These are phyloP conservation scores for Epirrita christyi DNA, from an alignment of 2,888 invertebrate species.

Conservation along the genomic window DNA sequence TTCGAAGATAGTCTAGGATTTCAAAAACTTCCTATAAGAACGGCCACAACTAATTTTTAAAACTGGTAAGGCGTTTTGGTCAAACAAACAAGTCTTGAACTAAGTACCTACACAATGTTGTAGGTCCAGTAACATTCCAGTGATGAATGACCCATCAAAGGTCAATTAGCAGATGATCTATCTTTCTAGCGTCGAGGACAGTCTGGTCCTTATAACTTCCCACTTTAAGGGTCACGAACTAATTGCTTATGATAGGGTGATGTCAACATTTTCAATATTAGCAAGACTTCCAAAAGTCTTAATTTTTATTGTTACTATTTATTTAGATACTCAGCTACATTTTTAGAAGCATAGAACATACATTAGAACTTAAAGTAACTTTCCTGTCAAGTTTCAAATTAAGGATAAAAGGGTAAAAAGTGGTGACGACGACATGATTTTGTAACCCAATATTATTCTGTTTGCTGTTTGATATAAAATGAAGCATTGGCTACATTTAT, in stretches of 20 bases:
- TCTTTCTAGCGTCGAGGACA: background rate
- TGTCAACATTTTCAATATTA: background rate
- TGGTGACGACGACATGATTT: too few relatives aligned
- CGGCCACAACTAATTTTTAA: background rate
- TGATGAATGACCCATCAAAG: background rate
- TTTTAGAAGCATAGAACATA: too few relatives aligned
- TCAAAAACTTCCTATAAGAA: too few relatives aligned
- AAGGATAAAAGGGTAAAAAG: too few relatives aligned
- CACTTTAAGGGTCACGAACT: background rate
- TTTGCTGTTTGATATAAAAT: slow-evolving; percentile 8
- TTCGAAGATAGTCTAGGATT: too few relatives aligned
- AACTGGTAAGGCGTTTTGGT: background rate
- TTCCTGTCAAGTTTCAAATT: too few relatives aligned
- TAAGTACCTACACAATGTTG: background rate
- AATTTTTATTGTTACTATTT: too few relatives aligned
- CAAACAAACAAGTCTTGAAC: background rate
- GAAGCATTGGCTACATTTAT: slow-evolving; percentile 32
- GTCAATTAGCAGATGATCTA: background rate
- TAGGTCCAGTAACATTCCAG: background rate
- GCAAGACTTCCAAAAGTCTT: too few relatives aligned
- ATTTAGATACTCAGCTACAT: too few relatives aligned
- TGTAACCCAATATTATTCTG: too few relatives aligned
- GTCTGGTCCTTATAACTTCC: background rate
- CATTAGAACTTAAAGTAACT: too few relatives aligned
- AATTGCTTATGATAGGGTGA: background rate